Evolutionary conservation across 2,888 invertebrate genomes (phyloP), one percentile per base, ranked within the genome.

Genomic region (Drosophila trichaetosa): DNA sequence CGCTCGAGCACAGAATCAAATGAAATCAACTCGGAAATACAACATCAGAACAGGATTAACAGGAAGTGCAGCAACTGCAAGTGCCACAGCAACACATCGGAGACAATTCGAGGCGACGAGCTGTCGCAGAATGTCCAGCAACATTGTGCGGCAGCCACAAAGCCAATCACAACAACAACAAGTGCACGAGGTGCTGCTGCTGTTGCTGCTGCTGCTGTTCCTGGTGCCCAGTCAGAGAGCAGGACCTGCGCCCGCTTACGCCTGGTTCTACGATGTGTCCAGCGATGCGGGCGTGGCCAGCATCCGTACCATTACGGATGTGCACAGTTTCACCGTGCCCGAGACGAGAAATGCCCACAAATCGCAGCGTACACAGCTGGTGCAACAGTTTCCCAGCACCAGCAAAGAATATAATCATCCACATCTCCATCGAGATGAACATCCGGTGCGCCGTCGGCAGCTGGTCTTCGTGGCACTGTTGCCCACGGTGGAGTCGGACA

Each of bases 401-500:
- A 48, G 21, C 18, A 31, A 11, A 11, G 40, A 27, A 4, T 68
- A 63, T 7, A 77, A 53, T 3, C 24, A 62, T 21, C 16, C 8
- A 0, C 56, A 64, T 33, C 49, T 48, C 11, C 62, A 64, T 70
- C 16, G 46, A 46, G 68, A 67, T 27, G 42, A 51, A 0, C 63
- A 60, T 16, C 34, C 59, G 40, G 46, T 69, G 63, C 79, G 82
- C 1, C 83, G 86, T 0, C 83, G 91, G 54, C 74, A 92, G 56
- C 74, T 93, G 46, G 88, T 91, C 2, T 93, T 93, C 57, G 90
- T 90, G 34, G 91, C 92, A 0, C 79, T 93, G 36, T 73, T 93
- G 68, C 93, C 93, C 3, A 78, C 82, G 13, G 82, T 83, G 75
- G 78, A 91, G 77, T 64, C 92, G 90, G 92, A 92, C n/a, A 91